phyloP scores from a whole-genome alignment of 2,888 invertebrate genomes.

The Oxystoma pomonae region DNA sequence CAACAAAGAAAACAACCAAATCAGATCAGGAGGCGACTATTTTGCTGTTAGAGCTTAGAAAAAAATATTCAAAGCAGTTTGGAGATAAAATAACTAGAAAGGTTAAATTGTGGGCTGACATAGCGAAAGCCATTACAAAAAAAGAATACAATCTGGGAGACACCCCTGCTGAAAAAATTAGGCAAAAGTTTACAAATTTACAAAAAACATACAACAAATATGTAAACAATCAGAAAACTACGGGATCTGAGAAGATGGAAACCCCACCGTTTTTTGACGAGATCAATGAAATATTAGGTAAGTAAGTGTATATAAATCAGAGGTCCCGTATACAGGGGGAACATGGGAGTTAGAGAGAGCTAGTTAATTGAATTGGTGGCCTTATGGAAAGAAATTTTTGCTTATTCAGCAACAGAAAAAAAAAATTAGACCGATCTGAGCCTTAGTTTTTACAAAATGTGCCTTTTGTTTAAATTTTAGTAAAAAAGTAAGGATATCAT shows the following conservation, averaged over 20 bases:
- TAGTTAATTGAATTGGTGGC: too few species aligned
- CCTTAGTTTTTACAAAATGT: too few species aligned
- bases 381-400: too few species aligned
- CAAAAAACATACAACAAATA: neutral
- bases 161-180: neutral
- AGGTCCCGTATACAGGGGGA: too few species aligned
- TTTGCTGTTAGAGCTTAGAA: neutral
- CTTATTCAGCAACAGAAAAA: too few species aligned
- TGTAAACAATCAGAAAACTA: neutral
- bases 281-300: neutral
- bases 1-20: neutral
- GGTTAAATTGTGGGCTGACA: neutral
- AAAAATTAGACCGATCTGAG: too few species aligned
- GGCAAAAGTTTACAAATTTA: neutral
- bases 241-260: neutral
- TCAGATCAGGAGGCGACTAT: neutral
- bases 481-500: too few species aligned
- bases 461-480: too few species aligned
- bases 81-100: neutral
- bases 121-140: neutral
- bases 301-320: too few species aligned
- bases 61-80: neutral
- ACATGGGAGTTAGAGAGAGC: too few species aligned
- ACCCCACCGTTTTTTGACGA: neutral
- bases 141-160: neutral